Percentiles rank a stretch among this genome's conserved stretches.
These are phyloP conservation scores for Horisme vitalbata DNA, from an alignment of 2,888 invertebrate genomes.

Conservation along the genomic window DNA sequence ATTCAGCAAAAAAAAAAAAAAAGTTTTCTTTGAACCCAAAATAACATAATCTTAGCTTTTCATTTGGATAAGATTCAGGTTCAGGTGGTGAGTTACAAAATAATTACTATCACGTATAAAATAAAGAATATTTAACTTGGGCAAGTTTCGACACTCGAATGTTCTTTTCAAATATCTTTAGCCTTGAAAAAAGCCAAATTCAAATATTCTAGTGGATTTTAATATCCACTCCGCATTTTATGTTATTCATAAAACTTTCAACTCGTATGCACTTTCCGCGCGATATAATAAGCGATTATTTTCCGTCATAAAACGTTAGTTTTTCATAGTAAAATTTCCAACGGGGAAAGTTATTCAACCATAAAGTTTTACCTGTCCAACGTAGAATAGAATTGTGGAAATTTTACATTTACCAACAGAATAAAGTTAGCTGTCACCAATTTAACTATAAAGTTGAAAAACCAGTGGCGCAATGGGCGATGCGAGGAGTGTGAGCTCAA, in stretches of 20 bases:
- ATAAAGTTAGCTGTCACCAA: neutral
- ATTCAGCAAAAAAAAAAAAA: too few relatives aligned
- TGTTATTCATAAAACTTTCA: neutral
- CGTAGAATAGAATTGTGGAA: neutral
- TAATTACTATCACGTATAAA: too few relatives aligned
- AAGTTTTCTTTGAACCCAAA: too few relatives aligned
- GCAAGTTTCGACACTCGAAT: too few relatives aligned
- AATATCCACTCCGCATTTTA: too few relatives aligned
- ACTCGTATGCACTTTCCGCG: neutral
- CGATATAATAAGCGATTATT: neutral
- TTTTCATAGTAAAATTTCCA: neutral
- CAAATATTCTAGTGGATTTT: neutral
- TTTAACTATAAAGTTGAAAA: too few relatives aligned
- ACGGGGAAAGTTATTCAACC: neutral
- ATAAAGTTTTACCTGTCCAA: neutral
- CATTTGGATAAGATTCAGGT: too few relatives aligned
- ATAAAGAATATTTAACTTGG: too few relatives aligned
- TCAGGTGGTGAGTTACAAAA: too few relatives aligned
- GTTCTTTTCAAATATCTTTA: neutral
- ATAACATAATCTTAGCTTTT: too few relatives aligned
- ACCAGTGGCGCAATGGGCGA: too few relatives aligned
- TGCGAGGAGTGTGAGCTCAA: too few relatives aligned
- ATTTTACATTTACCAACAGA: neutral
- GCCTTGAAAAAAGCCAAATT: neutral
- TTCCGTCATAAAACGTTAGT: neutral